A percentile compares a stretch with the other conserved stretches of the same genome.
These are phyloP conservation scores for Drosophila mojavensis DNA, from an alignment of 1,140 invertebrate species.

Conservation along the genomic window DNA sequence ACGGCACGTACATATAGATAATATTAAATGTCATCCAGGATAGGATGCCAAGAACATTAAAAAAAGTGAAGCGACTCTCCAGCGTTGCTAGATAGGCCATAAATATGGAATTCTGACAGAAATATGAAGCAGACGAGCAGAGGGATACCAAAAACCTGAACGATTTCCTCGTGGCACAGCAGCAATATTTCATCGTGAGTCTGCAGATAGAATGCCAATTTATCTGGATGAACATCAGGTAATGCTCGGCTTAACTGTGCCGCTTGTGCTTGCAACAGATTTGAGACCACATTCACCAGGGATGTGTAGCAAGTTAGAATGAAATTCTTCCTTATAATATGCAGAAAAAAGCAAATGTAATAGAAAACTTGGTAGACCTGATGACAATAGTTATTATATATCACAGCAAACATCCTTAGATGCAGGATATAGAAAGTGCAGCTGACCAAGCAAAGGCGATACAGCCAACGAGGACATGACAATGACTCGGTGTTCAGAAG, in stretches of 20 bases:
- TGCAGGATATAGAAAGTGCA: slow-evolving; percentile 4
- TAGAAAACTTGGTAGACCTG: background rate
- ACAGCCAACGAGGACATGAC: background rate
- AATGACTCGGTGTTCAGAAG: slow-evolving; percentile 5
- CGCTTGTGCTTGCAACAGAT: slow-evolving; percentile 10
- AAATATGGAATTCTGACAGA: slow-evolving; percentile 12
- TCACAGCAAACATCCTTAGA: background rate
- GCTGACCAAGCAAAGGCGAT: slow-evolving; percentile 24
- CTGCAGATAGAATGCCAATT: background rate
- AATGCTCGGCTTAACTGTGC: background rate
- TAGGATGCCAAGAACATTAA: background rate
- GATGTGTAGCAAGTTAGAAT: slow-evolving; percentile 26
- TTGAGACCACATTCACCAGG: background rate
- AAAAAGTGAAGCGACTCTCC: background rate
- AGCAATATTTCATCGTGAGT: slow-evolving; percentile 13
- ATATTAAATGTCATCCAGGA: background rate
- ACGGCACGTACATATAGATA: slow-evolving; percentile 1
- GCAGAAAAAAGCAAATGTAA: slow-evolving; percentile 7
- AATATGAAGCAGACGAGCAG: slow-evolving; percentile 1
- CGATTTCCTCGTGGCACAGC: slow-evolving; percentile 9
- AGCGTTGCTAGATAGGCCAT: slow-evolving; percentile 12
- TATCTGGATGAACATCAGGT: background rate
- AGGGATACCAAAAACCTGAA: slow-evolving; percentile 2
- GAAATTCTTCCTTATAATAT: slow-evolving; percentile 8
- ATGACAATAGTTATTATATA: background rate